Base-by-base conservation (phyloP, 2,797 vertebrate genomes). In the Cyclopterus lumpus region DNA sequence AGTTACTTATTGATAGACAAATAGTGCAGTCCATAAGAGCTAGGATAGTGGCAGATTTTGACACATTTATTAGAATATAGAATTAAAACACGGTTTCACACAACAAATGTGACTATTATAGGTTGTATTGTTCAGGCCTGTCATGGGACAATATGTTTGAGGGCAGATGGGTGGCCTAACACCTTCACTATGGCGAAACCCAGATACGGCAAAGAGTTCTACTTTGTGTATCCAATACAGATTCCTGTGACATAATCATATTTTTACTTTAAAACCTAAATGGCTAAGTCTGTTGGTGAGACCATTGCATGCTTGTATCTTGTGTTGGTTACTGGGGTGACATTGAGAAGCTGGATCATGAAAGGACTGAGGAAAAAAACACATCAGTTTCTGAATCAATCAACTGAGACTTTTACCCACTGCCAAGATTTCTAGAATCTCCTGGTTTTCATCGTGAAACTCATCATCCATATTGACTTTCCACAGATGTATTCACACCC, bases 391-490 rank as follows among this genome's bases (percentile, higher is more conserved):
- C 44, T 59, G 60, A 80, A 79, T 60, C 71, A 76, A 44, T 75
- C 53, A 58, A 22, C 32, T 57, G 67, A 79, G 46, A 58, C n/a
- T 42, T 73, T 44, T 62, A n/a, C 58, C 49, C 36, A 8, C 42
- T 24, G 54, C 60, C 24, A 70, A 40, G 62, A 71, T 77, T 70
- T 79, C 48, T 74, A 16, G 32, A 68, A 74, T 86, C 77, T 61
- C 20, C n/a, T 57, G 44, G 14, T 66, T 82, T 62, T 86, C 59
- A 44, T 81, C 57, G 38, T 40, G 40, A 73, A 83, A 28, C 67
- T 59, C 54, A 72, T 83, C 70, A 67, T 44, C 67, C 65, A 44
- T 77, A 80, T 81, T 68, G 75, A 84, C 75, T 60, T 88, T 72
- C 53, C 63, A 57, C 44, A 83, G 46, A 81, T 66, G 40, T 15